Percentiles rank a stretch among this genome's conserved stretches.
These are phyloP conservation scores for Battus philenor DNA, from an alignment of 1,140 invertebrate genomes.

Conservation along the genomic window DNA sequence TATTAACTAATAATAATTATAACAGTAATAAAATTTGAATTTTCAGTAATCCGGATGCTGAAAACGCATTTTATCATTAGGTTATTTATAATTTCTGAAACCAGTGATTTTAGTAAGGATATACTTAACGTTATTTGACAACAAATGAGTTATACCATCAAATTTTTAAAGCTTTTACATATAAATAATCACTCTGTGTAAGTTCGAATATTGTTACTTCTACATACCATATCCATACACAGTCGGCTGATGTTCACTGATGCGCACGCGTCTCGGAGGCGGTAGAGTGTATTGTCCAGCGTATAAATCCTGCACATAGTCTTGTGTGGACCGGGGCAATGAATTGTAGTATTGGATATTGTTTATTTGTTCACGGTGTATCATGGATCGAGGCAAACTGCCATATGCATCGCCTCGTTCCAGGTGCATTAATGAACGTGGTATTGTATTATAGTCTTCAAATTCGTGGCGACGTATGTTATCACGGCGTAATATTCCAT, in stretches of 20 bases:
- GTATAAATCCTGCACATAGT: slow-evolving; percentile 6
- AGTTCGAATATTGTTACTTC: not conserved
- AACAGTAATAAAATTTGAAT: too few relatives aligned
- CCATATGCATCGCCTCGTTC: slow-evolving; percentile 13
- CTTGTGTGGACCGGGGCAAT: slow-evolving; percentile 5
- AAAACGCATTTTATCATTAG: not conserved
- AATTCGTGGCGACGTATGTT: not conserved
- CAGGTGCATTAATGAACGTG: slow-evolving; percentile 4
- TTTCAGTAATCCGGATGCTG: too few relatives aligned
- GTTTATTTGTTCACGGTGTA: slow-evolving; percentile 20
- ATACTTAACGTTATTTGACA: too few relatives aligned
- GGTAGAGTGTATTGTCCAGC: slow-evolving; percentile 48
- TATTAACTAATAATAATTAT: too few relatives aligned
- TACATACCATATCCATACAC: slow-evolving; percentile 63
- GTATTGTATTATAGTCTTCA: slow-evolving; percentile 1
- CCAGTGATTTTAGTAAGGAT: too few relatives aligned
- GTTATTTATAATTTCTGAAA: too few relatives aligned
- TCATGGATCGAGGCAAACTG: slow-evolving; percentile 30
- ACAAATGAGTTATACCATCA: too few relatives aligned
- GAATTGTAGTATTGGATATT: slow-evolving; percentile 18
- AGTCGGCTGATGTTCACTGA: slow-evolving; percentile 54
- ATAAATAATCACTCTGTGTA: too few relatives aligned
- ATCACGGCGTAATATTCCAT: slow-evolving; percentile 23
- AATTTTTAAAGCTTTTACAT: too few relatives aligned
- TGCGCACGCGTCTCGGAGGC: slow-evolving; percentile 52